Base-by-base conservation (phyloP, 2,113 vertebrate species). In the Spheniscus mendiculus region DNA sequence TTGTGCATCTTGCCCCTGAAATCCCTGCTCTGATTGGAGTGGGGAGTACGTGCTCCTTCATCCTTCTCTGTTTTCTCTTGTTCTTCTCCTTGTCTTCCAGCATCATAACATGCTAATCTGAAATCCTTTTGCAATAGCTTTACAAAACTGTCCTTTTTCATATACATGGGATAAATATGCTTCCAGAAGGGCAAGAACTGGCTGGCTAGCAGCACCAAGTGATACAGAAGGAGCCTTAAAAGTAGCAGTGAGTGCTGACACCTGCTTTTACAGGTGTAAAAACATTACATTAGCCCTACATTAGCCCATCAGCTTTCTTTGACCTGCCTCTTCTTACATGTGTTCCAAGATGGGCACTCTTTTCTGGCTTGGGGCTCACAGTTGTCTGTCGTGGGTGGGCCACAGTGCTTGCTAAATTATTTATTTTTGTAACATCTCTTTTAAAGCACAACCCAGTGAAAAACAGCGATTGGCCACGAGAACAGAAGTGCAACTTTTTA, bases 391-490 rank as follows among this genome's bases (percentile, higher is more conserved):
- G 40, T 10, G 14, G 45, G 12, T 53, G 16, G 25, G 19, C 45
- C n/a, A 8, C 21, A 9, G 40, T 3, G 11, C 3, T 27, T 17
- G 8, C 53, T 52, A 21, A 82, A 45, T 25, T 10, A 12, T 55
- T 76, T 44, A 1, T 12, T 61, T 76, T 83, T 21, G 3, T 65
- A 47, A 1, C 17, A 11, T 29, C 42, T 52, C 36, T 25, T 32
- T 7, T 8, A 36, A 32, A 70, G 23, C 49, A 14, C 61, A 49
- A 0, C 26, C 15, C 19, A 10, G 15, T 30, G 61, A 34, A 88
- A 79, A 79, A 10, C 47, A 45, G 11, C 1, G 0, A 1, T 66
- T 52, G n/a, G 50, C 27, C 65, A 3, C 22, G 9, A 10, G 56
- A 45, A 19, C 11, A 71, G 53, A 27, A 18, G 11, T 2, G 3